These are phyloP conservation scores for Nothura maculosa DNA, from an alignment of 2,797 vertebrate species.

Conservation along the genomic window DNA sequence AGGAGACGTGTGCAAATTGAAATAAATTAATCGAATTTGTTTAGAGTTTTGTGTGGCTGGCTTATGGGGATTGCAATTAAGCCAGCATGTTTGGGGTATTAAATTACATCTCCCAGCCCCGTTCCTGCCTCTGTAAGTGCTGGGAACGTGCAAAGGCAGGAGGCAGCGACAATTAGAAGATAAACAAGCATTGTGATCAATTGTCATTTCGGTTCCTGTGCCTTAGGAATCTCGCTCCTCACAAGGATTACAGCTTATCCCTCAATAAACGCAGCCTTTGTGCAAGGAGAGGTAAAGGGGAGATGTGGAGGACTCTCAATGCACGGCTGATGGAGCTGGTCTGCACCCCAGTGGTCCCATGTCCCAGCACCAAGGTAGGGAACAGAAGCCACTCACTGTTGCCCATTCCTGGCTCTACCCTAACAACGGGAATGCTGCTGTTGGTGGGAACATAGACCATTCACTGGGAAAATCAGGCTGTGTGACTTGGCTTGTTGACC, in stretches of 20 bases:
- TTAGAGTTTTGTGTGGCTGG: slow-evolving; percentile 54
- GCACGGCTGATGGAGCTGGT: too few species aligned
- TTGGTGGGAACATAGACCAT: neutral
- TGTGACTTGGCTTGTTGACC: neutral
- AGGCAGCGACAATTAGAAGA: slow-evolving; percentile 38
- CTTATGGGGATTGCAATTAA: slow-evolving; percentile 63
- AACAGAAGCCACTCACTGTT: neutral
- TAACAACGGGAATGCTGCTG: neutral
- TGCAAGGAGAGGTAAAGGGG: neutral
- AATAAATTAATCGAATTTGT: slow-evolving; percentile 74
- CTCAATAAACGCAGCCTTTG: neutral
- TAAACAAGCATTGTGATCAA: neutral
- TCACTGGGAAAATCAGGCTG: neutral
- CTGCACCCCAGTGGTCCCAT: neutral
- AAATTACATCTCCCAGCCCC: slow-evolving; percentile 53
- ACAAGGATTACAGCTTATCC: neutral
- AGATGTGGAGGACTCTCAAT: neutral
- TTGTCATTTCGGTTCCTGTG: neutral
- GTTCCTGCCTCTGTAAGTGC: slow-evolving; percentile 15
- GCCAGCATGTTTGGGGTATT: slow-evolving; percentile 35
- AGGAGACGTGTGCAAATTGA: slow-evolving; percentile 65
- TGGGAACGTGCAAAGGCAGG: neutral
- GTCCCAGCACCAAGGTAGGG: neutral
- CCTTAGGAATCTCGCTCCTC: neutral
- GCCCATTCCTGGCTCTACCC: neutral